Evolutionary conservation across 2,797 vertebrate genomes (phyloP), one percentile per base, ranked within the genome.

Genomic region (Borostomias antarcticus): DNA sequence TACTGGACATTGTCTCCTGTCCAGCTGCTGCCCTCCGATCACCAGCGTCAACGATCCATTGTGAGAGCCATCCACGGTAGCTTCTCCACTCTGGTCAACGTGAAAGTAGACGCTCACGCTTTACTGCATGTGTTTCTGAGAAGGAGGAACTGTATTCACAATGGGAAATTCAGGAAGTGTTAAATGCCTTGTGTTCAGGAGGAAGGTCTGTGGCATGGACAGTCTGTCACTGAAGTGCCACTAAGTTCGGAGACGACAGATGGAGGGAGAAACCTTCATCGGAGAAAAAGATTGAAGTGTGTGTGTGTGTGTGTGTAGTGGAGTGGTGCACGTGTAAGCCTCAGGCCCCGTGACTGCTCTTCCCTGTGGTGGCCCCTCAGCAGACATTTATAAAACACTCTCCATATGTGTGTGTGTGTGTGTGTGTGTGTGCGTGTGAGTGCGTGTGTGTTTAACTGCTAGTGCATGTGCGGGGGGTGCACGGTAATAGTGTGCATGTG

Each of bases 281-380:
- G 17, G 37, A 43, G 17, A 43, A n/a, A n/a, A n/a, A n/a, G n/a
- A n/a, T n/a, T 45, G 40, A 45, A 29, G 52, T 56, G 52, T 26
- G 51, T 26, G 2, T 68, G n/a, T 21, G 11, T 28, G n/a, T 50
- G 51, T 26, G 33, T 21, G 15, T 40, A 69, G 37, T 26, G 17
- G 37, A 19, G 13, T 10, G 9, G 32, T 23, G 28, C 40, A 5
- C 6, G 32, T 11, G 19, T 47, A 40, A 67, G 37, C 1, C 37
- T 28, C 53, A 32, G 5, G 15, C 56, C 32, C 11, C 57, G 9
- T 13, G 33, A 25, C 66, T 59, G 50, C 60, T 53, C 76, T 68
- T 67, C 25, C 70, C 66, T 47, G 61, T 68, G 79, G 69, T 73
- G 35, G 68, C 64, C 73, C 35, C 19, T 30, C 66, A n/a, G 56